These are phyloP conservation scores for Ptyas mucosa DNA, from an alignment of 2,113 vertebrate species.

Conservation along the genomic window DNA sequence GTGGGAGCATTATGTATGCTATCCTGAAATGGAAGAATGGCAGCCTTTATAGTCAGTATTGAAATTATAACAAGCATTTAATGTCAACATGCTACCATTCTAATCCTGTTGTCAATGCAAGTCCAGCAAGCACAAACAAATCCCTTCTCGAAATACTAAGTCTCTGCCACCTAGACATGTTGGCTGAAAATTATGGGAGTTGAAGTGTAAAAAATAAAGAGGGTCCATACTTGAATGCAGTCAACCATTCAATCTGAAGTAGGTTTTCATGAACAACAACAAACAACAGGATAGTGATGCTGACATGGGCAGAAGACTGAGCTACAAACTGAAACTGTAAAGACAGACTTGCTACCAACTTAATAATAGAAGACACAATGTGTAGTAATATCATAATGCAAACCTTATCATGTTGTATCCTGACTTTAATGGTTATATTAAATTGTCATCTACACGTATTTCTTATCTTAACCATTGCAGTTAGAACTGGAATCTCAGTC, in stretches of 20 bases:
- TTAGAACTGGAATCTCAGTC: neutral
- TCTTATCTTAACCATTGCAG: too few species aligned
- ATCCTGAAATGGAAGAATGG: neutral
- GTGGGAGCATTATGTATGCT: neutral
- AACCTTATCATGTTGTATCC: neutral
- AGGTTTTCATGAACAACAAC: neutral
- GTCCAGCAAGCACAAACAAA: neutral
- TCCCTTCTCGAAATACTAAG: neutral
- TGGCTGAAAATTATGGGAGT: neutral
- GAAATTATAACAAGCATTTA: neutral
- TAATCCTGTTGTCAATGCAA: neutral
- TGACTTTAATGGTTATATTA: neutral
- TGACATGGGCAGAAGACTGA: neutral
- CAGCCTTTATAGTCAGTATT: neutral
- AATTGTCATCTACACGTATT: neutral
- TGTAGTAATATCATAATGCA: neutral
- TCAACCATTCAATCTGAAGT: neutral
- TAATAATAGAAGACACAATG: neutral
- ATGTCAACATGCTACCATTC: neutral
- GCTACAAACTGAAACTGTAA: neutral
- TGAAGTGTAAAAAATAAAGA: neutral
- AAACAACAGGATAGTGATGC: neutral
- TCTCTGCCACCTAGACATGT: neutral
- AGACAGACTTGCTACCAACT: neutral
- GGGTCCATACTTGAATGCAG: neutral